Percentiles rank a stretch among this genome's conserved stretches.
phyloP scores from a whole-genome alignment of 2,113 vertebrate genomes.

The Accipiter cooperii region DNA sequence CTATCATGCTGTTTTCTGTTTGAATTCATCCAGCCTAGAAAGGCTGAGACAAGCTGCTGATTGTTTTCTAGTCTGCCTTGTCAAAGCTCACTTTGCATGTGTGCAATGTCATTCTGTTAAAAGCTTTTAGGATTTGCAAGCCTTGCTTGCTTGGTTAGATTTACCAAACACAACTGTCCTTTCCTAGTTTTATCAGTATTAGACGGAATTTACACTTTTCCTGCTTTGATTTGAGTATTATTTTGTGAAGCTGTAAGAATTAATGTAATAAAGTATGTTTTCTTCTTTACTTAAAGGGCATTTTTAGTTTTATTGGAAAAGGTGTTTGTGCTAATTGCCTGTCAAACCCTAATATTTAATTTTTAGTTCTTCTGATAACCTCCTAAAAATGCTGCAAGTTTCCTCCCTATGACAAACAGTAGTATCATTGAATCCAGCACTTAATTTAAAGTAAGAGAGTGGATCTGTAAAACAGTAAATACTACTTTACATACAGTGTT shows the following conservation, averaged over 20 bases:
- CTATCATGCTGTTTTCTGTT: slow-evolving; percentile 16
- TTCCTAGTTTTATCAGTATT: neutral
- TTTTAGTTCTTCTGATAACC: neutral
- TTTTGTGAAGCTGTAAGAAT: neutral
- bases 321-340: neutral
- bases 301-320: neutral
- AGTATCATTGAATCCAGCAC: neutral
- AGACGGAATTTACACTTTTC: neutral
- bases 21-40: neutral
- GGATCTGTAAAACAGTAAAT: neutral
- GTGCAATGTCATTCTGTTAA: neutral
- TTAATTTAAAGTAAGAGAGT: neutral
- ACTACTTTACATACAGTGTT: neutral
- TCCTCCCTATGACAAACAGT: neutral
- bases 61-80: slow-evolving; percentile 10
- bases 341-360: neutral
- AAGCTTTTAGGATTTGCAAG: neutral
- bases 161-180: neutral
- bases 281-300: neutral
- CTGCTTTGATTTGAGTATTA: neutral
- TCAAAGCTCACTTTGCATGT: neutral
- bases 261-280: neutral
- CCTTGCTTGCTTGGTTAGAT: neutral
- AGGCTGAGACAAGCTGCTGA: neutral
- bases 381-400: neutral